Evolutionary conservation across 2,113 vertebrate species (phyloP), one percentile per base, ranked within the genome.

Genomic region (Poeciliopsis turrubarensis): DNA sequence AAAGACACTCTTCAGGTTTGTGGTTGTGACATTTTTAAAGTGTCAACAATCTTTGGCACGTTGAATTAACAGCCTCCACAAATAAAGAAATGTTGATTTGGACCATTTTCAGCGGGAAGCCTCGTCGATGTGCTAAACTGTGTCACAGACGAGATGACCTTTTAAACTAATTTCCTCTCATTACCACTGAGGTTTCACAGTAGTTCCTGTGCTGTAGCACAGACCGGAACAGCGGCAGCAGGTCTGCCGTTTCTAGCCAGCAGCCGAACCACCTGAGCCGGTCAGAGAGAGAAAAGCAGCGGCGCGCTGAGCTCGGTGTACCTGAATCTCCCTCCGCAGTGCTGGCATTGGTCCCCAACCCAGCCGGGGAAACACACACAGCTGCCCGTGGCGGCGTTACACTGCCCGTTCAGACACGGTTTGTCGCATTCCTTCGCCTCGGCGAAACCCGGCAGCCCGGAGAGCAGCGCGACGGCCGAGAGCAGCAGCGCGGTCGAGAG

Each of bases 241-340:
- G 9, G 2, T 54, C 22, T 25, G 7, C 9, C 3, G 9, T 10
- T 9, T 54, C 22, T 54, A 22, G n/a, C 25, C 6, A 10, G 25
- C 2, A 57, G 9, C 8, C 8, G 2, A 57, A 25, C 51, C 14
- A 7, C 51, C 29, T 32, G 29, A 29, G 27, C 30, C 44, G 13
- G 0, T 14, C 5, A n/a, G 15, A 30, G 15, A 29, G n/a, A 62
- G 47, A 11, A 15, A 27, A 77, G 39, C 44, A 54, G 63, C 70
- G 72, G 14, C 70, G n/a, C 29, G 31, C 25, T 25, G 70, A 47
- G 72, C 7, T 44, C 68, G 12, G 68, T 80, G 64, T 94, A 98
- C 97, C 96, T 96, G 95, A 98, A 97, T 80, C 97, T 91, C 7
- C 97, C 97, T 94, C 97, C 97, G 96, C 97, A 98, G 94, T 98